Conservation (phyloP, 2,797 vertebrate genomes). For the Peromyscus attwateri region DNA sequence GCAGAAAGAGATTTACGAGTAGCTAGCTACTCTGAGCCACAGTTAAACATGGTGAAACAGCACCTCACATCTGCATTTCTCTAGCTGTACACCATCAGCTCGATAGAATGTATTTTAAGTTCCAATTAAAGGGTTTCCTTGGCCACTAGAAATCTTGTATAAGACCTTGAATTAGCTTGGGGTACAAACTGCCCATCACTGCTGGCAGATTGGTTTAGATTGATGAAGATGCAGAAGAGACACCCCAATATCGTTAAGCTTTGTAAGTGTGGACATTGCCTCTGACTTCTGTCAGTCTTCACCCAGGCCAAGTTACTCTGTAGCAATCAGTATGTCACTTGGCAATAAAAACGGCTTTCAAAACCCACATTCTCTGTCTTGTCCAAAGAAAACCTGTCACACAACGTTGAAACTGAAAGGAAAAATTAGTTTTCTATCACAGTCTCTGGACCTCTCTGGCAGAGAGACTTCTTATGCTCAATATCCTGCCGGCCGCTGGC, state of each 20-base stretch:
- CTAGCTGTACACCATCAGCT: neutral
- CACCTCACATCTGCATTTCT: neutral
- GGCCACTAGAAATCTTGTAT: neutral
- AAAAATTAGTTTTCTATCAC: neutral
- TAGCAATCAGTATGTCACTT: slow-evolving; percentile 7
- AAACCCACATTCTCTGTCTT: neutral
- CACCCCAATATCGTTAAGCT: neutral
- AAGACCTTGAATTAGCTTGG: neutral
- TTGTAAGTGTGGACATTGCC: neutral
- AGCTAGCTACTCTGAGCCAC: neutral
- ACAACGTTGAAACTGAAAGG: slow-evolving; percentile 17
- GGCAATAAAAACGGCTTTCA: slow-evolving; percentile 20
- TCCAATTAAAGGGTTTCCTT: neutral
- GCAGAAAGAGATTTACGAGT: neutral
- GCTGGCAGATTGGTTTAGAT: neutral
- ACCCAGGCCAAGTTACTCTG: neutral
- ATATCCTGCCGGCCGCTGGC: neutral
- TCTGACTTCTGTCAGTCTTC: neutral
- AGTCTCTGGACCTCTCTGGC: neutral
- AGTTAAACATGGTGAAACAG: neutral
- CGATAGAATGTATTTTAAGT: slow-evolving; percentile 48
- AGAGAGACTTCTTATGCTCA: neutral
- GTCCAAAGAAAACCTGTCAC: slow-evolving; percentile 49
- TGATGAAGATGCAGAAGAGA: neutral
- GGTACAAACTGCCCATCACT: neutral